Evolutionary conservation across 2,888 invertebrate species (phyloP).

Genomic region (Acleris laterana): DNA sequence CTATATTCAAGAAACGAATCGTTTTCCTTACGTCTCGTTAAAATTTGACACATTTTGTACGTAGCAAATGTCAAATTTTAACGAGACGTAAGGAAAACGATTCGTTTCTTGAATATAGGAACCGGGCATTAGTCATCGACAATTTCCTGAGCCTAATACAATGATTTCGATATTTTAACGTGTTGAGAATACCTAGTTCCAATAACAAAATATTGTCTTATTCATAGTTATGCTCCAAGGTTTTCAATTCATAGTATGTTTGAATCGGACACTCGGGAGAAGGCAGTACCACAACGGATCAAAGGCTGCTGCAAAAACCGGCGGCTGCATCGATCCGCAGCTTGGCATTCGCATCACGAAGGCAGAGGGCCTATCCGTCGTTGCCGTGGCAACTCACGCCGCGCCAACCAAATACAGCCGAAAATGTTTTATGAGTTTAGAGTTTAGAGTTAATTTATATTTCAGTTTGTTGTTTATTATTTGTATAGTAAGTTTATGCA

Average conservation of each 20-base stretch:
- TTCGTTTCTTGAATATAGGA: too few relatives aligned
- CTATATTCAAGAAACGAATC: too few relatives aligned
- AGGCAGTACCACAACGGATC: slow-evolving; percentile 39
- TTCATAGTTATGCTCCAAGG: not conserved
- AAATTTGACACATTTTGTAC: too few relatives aligned
- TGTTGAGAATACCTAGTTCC: not conserved
- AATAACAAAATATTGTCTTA: not conserved
- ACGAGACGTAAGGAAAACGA: too few relatives aligned
- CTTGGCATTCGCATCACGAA: slow-evolving; percentile 78
- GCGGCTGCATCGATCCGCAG: slow-evolving; percentile 66
- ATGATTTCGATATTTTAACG: too few relatives aligned
- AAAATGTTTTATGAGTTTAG: slow-evolving; percentile 31
- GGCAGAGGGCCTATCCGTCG: slow-evolving; percentile 72
- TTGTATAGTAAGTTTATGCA: too few relatives aligned
- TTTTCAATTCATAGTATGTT: not conserved
- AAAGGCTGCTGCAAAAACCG: slow-evolving; percentile 50
- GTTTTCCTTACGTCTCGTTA: too few relatives aligned
- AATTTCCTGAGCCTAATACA: too few relatives aligned
- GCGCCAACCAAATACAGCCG: slow-evolving; percentile 46
- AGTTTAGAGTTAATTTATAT: too few relatives aligned
- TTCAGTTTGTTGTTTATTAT: too few relatives aligned
- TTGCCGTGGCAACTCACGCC: slow-evolving; percentile 66
- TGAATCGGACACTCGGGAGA: slow-evolving; percentile 27
- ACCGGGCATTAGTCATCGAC: too few relatives aligned
- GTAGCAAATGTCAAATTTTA: too few relatives aligned